phyloP scores from a whole-genome alignment of 2,113 vertebrate genomes.

The Ifrita kowaldi region DNA sequence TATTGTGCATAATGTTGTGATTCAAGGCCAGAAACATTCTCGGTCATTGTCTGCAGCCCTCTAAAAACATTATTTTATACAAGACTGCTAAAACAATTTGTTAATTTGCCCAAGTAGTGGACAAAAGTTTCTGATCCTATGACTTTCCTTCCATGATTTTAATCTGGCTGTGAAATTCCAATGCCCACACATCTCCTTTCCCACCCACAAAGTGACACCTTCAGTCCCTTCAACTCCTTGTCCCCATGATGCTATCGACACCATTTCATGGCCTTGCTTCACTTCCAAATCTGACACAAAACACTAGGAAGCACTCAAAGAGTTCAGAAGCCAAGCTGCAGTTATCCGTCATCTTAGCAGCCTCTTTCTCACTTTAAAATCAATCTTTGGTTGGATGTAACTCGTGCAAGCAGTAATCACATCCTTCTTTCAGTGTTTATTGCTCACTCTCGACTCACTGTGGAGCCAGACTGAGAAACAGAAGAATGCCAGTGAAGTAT shows the following conservation, averaged over 20 bases:
- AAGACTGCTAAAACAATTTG: neutral
- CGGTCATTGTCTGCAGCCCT: neutral
- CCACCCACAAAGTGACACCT: neutral
- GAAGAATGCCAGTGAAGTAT: neutral
- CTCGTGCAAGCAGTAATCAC: neutral
- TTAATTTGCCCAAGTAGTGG: neutral
- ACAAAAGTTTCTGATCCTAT: neutral
- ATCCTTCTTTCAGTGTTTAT: neutral
- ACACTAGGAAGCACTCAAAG: neutral
- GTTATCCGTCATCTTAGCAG: neutral
- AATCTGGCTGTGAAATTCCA: neutral
- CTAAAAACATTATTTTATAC: neutral
- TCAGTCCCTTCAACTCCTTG: neutral
- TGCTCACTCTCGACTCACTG: accelerated
- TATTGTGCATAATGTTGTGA: neutral
- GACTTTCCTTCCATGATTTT: neutral
- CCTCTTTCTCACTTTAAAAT: neutral
- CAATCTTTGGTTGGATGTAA: neutral
- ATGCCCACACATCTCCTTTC: neutral
- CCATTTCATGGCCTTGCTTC: neutral
- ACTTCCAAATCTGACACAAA: neutral
- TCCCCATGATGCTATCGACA: neutral
- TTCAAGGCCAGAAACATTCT: neutral
- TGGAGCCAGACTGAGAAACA: neutral
- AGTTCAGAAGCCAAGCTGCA: neutral